Evolutionary conservation across 2,888 invertebrate genomes (phyloP).

Genomic region (Hedychridium roseum): DNA sequence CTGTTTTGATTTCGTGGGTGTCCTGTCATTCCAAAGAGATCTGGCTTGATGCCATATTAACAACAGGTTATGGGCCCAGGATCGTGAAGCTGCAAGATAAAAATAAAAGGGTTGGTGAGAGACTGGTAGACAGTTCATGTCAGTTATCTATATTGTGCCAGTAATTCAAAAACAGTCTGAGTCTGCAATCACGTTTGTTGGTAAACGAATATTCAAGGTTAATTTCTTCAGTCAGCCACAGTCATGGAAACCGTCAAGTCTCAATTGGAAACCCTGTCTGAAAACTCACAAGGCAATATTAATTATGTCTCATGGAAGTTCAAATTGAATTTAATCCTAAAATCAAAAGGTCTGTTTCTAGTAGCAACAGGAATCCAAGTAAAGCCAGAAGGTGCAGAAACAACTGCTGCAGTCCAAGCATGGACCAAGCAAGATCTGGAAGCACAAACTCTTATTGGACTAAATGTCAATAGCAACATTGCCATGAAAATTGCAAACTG

Average conservation of each 20-base stretch:
- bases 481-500: slow-evolving; percentile 32
- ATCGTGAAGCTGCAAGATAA: no score
- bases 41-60: no score
- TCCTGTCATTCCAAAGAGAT: no score
- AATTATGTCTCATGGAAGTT: slow-evolving; percentile 35
- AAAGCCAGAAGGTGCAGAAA: slow-evolving; percentile 23
- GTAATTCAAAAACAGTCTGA: no score
- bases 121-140: no score
- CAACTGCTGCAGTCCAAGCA: slow-evolving; percentile 14
- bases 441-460: slow-evolving; percentile 32
- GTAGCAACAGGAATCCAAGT: slow-evolving; percentile 24
- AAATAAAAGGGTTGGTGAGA: no score
- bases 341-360: slow-evolving; percentile 25
- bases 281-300: slow-evolving; percentile 21
- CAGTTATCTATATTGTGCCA: no score
- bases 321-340: slow-evolving; percentile 32
- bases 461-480: slow-evolving; percentile 30
- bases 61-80: no score
- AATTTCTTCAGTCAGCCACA: no score
- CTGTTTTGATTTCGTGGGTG: no score
- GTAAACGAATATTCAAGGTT: no score
- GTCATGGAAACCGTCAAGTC: slow-evolving; percentile 33
- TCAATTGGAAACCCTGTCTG: slow-evolving; percentile 29
- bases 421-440: slow-evolving; percentile 32
- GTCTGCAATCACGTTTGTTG: no score